These are phyloP conservation scores for Microvelia longipes DNA, from an alignment of 1,140 invertebrate genomes.

Conservation along the genomic window DNA sequence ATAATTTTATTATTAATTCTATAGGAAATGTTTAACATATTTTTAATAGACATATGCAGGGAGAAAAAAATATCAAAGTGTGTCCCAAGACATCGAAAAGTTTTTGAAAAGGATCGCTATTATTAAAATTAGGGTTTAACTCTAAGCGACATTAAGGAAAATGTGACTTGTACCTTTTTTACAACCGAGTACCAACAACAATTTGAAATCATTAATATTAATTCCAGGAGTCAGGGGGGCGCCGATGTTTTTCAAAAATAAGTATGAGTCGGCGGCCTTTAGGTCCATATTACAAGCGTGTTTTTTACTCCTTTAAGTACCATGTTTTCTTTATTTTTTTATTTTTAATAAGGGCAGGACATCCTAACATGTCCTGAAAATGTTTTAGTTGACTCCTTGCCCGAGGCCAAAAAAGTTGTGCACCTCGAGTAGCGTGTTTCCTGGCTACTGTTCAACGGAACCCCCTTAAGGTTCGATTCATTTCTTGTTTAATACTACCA, in stretches of 20 bases:
- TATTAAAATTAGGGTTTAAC: background rate
- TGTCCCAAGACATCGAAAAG: too few species aligned
- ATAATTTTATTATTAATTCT: too few species aligned
- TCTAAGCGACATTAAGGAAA: background rate
- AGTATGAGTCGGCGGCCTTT: background rate
- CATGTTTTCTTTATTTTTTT: background rate
- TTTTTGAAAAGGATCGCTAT: background rate
- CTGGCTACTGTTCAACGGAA: background rate
- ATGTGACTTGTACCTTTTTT: background rate
- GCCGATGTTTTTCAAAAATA: background rate
- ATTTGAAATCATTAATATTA: background rate
- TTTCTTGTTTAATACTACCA: too few species aligned
- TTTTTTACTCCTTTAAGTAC: background rate
- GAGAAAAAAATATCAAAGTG: too few species aligned
- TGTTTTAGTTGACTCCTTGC: background rate
- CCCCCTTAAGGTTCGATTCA: too few species aligned
- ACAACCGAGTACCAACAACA: background rate
- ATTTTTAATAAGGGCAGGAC: too few species aligned
- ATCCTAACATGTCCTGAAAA: background rate
- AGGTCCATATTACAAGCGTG: background rate
- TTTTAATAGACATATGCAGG: too few species aligned
- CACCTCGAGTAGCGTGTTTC: background rate
- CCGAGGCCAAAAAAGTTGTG: background rate
- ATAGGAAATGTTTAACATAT: too few species aligned
- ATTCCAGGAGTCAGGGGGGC: background rate